Evolutionary conservation across 2,888 invertebrate species (phyloP), one percentile per base, ranked within the genome.

Genomic region (Lapara coniferarum): DNA sequence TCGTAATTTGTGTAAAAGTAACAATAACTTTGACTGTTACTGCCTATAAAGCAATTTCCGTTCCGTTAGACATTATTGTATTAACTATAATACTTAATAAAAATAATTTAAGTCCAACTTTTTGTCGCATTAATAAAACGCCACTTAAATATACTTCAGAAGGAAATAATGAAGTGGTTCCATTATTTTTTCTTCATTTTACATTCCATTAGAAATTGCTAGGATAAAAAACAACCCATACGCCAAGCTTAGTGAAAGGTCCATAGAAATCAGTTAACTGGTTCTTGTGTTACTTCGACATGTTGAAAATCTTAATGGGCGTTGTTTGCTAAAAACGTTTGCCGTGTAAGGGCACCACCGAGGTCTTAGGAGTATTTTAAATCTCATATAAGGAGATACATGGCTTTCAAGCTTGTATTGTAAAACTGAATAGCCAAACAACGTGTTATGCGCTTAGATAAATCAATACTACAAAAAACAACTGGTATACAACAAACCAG

Each of bases 311-410:
- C 49, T 63, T 63, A 63, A 63, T 63, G 63, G 63, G 63, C 63
- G 63, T 63, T 63, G 63, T 63, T 63, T 63, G 63, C 25, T 63
- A 63, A 63, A 63, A 63, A 63, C 63, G 63, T 63, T 63, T 63
- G 46, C 49, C 49, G 46, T 63, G 63, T 63, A 49, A 63, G 63
- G 63, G 49, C 63, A 49, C 63, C 46, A 16, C 46, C 49, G 49
- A 63, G 49, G 63, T 63, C 63, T 63, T 49, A 63, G 46, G 5
- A 3, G 63, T 63, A 46, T 63, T 63, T 63, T 63, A 63, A 59
- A 49, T 19, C 19, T 46, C 19, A 49, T 63, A 46, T 63, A 19
- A 49, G 63, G 63, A 25, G 49, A 46, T 63, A 46, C 46, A 63
- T 46, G 49, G 46, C 63, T 63, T 63, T 63, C 49, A 13, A 63